Evolutionary conservation across 2,113 vertebrate species (phyloP), one percentile per base, ranked within the genome.

Genomic region (Sylvia atricapilla): DNA sequence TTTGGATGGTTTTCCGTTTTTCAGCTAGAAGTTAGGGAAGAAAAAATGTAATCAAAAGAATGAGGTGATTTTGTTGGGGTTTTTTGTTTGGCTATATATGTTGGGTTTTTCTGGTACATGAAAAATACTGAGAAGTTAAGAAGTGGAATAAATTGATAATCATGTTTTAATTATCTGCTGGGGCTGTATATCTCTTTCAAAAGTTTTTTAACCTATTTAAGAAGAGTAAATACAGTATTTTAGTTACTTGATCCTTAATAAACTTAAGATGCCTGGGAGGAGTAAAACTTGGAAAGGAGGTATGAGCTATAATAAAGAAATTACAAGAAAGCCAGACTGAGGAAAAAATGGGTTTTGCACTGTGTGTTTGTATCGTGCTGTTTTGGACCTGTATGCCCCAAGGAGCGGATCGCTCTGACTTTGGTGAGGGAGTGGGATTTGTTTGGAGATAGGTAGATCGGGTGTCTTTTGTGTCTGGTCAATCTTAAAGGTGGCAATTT

Each of bases 351-450:
- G 4, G 2, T 44, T 77, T 82, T 60, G 28, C 10, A 10, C 8
- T 41, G 9, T 0, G 4, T 15, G 6, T 85, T 95, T 69, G 0
- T 27, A 31, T 64, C 8, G 2, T 1, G 0, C 18, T 60, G 37
- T 33, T 91, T 37, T 62, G 30, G n/a, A 91, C 4, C 19, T 66
- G 2, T 19, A 7, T 58, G 12, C 3, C 35, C 25, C 3, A 37
- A 52, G n/a, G 17, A 68, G 1, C 3, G 59, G 33, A 41, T 77
- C 3, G 2, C 5, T 68, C 58, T 2, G 20, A 41, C 13, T 55
- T 77, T 2, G 3, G 30, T 68, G 66, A 68, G 49, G 35, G 55
- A 13, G 5, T 11, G 6, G 17, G 31, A 44, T 86, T 88, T 72
- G n/a, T 52, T 53, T 87, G n/a, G 39, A 94, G 15, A 17, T 62